Evolutionary conservation across 2,888 invertebrate genomes (phyloP).

Genomic region (Dexiosoma caninum): DNA sequence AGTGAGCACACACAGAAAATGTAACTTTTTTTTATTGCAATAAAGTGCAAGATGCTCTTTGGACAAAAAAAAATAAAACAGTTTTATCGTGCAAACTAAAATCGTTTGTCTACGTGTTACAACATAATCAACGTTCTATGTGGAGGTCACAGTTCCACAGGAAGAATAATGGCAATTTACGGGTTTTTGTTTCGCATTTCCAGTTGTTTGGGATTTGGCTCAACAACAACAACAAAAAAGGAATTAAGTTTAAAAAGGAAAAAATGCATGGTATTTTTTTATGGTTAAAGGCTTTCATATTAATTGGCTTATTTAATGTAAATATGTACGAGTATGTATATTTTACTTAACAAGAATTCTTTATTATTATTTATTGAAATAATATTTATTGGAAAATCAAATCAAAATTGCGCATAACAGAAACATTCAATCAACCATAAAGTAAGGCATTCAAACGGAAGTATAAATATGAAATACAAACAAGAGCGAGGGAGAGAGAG

Average conservation of each 20-base stretch:
- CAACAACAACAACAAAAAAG: background rate
- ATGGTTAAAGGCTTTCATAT: background rate
- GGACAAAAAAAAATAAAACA: background rate
- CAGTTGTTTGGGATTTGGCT: background rate
- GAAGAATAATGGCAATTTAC: background rate
- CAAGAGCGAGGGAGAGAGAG: too few species aligned
- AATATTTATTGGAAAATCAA: background rate
- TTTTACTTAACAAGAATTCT: background rate
- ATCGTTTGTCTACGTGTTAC: slow-evolving; percentile 15
- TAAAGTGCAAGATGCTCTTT: background rate
- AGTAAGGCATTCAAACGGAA: slow-evolving; percentile 2
- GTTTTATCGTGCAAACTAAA: background rate
- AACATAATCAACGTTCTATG: slow-evolving; percentile 8
- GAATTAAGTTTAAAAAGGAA: background rate
- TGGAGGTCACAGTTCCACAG: background rate
- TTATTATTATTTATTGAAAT: background rate
- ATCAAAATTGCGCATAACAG: background rate
- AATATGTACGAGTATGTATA: too few species aligned
- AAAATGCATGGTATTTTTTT: background rate
- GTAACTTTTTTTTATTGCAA: background rate
- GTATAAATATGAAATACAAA: background rate
- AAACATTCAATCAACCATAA: slow-evolving; percentile 20
- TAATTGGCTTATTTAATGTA: background rate
- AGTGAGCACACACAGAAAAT: background rate
- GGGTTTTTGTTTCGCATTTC: background rate